Evolutionary conservation across 2,113 vertebrate genomes (phyloP).

Genomic region (Telmatochromis brachygnathus): DNA sequence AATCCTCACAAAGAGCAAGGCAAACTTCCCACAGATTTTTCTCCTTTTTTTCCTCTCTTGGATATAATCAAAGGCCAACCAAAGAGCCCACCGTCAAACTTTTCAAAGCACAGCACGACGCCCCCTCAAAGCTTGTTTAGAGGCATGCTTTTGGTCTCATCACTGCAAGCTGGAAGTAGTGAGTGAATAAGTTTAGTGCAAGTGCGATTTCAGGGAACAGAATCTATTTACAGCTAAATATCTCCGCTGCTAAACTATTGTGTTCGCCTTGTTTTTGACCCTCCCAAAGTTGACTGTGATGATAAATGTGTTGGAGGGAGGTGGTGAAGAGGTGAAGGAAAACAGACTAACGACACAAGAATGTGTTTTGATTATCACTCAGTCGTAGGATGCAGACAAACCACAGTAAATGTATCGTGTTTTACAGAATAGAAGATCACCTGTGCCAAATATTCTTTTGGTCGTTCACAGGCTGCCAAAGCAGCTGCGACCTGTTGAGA

Average conservation of each 20-base stretch:
- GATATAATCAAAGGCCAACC: slow-evolving; percentile 26
- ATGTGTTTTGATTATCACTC: neutral
- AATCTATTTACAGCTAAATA: neutral
- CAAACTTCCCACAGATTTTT: neutral
- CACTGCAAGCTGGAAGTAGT: neutral
- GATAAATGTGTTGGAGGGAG: neutral
- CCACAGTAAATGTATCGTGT: neutral
- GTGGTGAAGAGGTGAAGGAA: neutral
- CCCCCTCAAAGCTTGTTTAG: neutral
- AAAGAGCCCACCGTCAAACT: neutral
- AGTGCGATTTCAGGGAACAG: neutral
- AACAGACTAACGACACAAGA: neutral
- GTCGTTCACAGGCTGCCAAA: neutral
- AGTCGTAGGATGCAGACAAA: neutral
- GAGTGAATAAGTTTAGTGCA: neutral
- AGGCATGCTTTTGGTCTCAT: neutral
- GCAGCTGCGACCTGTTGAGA: neutral
- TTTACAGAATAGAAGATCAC: neutral
- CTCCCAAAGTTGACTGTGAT: neutral
- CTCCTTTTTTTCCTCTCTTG: neutral
- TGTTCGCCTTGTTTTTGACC: neutral
- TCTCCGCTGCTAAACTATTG: neutral
- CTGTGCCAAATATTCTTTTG: neutral
- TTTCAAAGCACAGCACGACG: neutral
- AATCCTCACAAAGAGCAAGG: neutral